A percentile compares a stretch with the other conserved stretches of the same genome.
phyloP scores from a whole-genome alignment of 2,888 invertebrate species.

The Yponomeuta malinellus region DNA sequence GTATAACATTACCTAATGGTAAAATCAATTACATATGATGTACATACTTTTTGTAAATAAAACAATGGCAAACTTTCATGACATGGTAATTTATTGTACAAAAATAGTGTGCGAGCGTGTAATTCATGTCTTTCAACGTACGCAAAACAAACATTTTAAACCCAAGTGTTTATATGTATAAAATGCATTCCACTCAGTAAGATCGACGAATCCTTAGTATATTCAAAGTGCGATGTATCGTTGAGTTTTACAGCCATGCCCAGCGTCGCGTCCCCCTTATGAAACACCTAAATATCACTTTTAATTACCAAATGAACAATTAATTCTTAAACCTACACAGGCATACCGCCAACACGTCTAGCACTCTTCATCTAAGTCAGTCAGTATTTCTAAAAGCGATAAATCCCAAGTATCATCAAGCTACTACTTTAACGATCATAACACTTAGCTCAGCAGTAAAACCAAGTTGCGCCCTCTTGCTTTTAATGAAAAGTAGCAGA shows the following conservation, averaged over 20 bases:
- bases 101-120: conserved; percentile 75
- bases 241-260: conserved; percentile 68
- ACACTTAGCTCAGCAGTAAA: conserved; percentile 32
- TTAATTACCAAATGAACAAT: conserved; percentile 7
- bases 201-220: conserved; percentile 69
- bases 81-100: conserved; percentile 74
- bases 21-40: neutral
- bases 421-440: conserved; percentile 10
- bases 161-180: conserved; percentile 63
- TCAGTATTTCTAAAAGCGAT: conserved; percentile 13
- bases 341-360: neutral
- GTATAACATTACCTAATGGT: neutral
- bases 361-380: conserved; percentile 4
- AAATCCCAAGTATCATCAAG: conserved; percentile 7
- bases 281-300: conserved; percentile 2
- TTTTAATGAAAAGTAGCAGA: conserved; percentile 45
- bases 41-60: conserved; percentile 40
- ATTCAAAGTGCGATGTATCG: conserved; percentile 63
- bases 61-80: conserved; percentile 60
- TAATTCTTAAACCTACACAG: neutral
- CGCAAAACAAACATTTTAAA: conserved; percentile 67
- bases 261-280: conserved; percentile 38
- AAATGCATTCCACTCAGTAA: conserved; percentile 72
- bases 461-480: conserved; percentile 48
- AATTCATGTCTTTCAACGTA: conserved; percentile 69